These are phyloP conservation scores for Sphecodes monilicornis DNA, from an alignment of 2,888 invertebrate species.

Conservation along the genomic window DNA sequence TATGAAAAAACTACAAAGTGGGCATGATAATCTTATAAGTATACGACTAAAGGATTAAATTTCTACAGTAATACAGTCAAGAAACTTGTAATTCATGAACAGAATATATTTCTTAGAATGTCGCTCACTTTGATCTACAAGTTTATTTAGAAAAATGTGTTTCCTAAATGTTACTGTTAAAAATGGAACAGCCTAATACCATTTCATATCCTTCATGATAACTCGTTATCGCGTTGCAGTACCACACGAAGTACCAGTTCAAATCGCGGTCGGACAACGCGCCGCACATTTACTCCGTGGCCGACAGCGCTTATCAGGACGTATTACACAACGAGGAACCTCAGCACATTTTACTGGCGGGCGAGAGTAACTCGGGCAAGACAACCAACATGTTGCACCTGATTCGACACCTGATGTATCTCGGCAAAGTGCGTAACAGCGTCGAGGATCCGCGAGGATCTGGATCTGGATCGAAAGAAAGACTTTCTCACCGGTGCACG, in stretches of 20 bases:
- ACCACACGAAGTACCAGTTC: slow-evolving; percentile 91
- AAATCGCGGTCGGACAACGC: slow-evolving; percentile 95
- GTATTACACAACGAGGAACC: slow-evolving; percentile 94
- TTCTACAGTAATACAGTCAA: too few species aligned
- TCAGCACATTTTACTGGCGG: slow-evolving; percentile 94
- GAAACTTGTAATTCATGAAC: too few species aligned
- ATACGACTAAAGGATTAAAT: too few species aligned
- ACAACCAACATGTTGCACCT: slow-evolving; percentile 93
- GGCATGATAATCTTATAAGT: too few species aligned
- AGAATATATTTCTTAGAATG: too few species aligned
- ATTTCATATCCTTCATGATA: background rate
- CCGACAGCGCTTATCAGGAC: slow-evolving; percentile 95
- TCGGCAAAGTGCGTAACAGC: slow-evolving; percentile 88
- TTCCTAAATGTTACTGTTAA: too few species aligned
- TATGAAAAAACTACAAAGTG: too few species aligned
- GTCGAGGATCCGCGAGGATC: background rate
- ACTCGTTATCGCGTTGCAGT: slow-evolving; percentile 85
- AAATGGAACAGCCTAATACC: too few species aligned
- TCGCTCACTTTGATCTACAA: too few species aligned
- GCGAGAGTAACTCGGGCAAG: slow-evolving; percentile 97
- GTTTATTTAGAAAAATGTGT: too few species aligned
- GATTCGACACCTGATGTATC: slow-evolving; percentile 91
- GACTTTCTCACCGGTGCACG: background rate
- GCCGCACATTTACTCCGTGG: slow-evolving; percentile 95
- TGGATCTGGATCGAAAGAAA: too few species aligned